A percentile compares a stretch with the other conserved stretches of the same genome.
These are phyloP conservation scores for Tenthredo livida DNA, from an alignment of 2,888 invertebrate genomes.

Conservation along the genomic window DNA sequence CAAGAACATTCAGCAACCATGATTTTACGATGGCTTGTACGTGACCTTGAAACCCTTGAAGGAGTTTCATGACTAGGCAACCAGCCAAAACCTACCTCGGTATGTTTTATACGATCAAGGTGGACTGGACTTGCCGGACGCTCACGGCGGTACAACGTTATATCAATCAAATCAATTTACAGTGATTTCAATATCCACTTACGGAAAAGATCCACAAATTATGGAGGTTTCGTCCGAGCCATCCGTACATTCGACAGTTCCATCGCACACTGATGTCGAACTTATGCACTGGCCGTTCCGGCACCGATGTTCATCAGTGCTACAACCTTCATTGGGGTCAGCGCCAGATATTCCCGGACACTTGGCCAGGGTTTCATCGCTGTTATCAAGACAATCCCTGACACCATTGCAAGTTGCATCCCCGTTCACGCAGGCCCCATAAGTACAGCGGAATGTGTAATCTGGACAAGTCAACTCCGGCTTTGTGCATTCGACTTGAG, in stretches of 20 bases:
- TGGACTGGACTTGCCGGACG: neutral
- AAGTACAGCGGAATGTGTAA: constrained; percentile 82
- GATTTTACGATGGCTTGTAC: neutral
- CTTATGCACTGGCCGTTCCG: constrained; percentile 69
- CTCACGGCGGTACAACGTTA: neutral
- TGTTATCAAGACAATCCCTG: constrained; percentile 79
- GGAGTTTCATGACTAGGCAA: neutral
- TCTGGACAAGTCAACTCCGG: constrained; percentile 77
- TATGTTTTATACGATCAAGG: neutral
- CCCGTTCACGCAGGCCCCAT: constrained; percentile 83
- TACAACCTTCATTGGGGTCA: neutral
- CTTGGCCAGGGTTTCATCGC: constrained; percentile 77
- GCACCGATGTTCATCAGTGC: constrained; percentile 59
- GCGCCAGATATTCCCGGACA: constrained; percentile 60
- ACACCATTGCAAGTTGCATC: constrained; percentile 80
- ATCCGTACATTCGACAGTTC: constrained; percentile 69
- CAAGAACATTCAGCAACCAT: neutral
- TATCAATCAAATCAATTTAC: neutral
- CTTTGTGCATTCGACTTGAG: constrained; percentile 65
- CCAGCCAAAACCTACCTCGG: neutral
- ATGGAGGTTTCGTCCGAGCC: constrained; percentile 70
- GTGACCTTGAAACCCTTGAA: neutral
- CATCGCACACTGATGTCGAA: constrained; percentile 67
- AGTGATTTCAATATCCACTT: neutral
- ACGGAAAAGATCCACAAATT: constrained; percentile 12